Evolutionary conservation across 2,113 vertebrate species (phyloP).

Genomic region (Ardeotis arabs): DNA sequence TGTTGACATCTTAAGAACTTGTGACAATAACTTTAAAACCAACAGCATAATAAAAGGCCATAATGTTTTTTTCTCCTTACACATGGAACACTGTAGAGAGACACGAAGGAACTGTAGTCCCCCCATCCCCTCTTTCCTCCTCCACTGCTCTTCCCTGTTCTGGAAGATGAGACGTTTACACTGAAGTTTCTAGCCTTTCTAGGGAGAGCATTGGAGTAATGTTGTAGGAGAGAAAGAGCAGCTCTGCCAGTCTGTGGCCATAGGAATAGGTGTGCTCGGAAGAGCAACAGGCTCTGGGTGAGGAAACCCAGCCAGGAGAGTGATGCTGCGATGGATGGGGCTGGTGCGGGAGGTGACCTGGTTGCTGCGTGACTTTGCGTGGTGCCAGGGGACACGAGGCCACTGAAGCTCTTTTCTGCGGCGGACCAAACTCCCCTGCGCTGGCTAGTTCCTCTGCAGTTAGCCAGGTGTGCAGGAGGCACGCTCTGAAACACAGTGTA

Average conservation of each 20-base stretch:
- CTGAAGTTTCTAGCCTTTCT: neutral
- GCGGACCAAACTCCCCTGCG: rapidly evolving
- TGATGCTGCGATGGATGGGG: neutral
- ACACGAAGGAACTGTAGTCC: neutral
- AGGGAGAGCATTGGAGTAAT: neutral
- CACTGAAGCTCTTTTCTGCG: neutral
- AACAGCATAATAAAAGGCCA: neutral
- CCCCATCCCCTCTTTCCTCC: neutral
- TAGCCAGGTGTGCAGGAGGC: neutral
- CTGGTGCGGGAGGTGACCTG: neutral
- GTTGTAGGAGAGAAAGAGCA: neutral
- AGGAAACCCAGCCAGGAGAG: neutral
- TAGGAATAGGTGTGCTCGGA: neutral
- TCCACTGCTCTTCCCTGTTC: neutral
- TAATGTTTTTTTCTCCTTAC: neutral
- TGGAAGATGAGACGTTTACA: neutral
- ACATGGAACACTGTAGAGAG: neutral
- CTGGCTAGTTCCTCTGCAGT: rapidly evolving
- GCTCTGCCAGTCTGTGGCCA: neutral
- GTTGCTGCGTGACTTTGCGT: rapidly evolving
- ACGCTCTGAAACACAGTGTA: rapidly evolving
- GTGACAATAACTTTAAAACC: conserved; percentile 56
- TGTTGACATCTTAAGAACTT: conserved; percentile 69
- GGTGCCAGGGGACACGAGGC: neutral
- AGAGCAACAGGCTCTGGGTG: neutral